A percentile compares a stretch with the other conserved stretches of the same genome.
Evolutionary conservation across 2,113 vertebrate genomes (phyloP).

Genomic region (Hemiscyllium ocellatum): DNA sequence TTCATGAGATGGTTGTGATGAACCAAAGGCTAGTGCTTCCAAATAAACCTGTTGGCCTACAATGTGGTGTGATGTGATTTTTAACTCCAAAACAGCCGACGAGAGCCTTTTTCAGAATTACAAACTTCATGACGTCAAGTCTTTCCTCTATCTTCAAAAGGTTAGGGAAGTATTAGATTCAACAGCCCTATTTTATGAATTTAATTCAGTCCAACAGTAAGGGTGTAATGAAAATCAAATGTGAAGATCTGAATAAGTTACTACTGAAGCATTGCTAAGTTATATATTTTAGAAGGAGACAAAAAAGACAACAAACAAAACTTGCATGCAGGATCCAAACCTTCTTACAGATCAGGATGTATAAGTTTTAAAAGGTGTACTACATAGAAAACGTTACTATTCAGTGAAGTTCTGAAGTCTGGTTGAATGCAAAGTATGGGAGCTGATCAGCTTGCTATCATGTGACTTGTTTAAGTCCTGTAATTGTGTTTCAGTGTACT

Average conservation of each 20-base stretch:
- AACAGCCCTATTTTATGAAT: neutral
- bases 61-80: too few species aligned
- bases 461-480: neutral
- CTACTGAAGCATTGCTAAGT: neutral
- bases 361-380: neutral
- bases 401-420: neutral
- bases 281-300: neutral
- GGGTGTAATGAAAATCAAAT: neutral
- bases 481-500: neutral
- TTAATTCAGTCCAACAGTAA: neutral
- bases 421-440: neutral
- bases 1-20: too few species aligned
- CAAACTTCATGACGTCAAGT: neutral
- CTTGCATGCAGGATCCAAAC: neutral
- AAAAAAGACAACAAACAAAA: neutral
- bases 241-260: neutral
- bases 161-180: neutral
- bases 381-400: neutral
- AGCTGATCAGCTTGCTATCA: neutral
- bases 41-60: too few species aligned
- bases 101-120: neutral
- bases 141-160: neutral
- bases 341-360: neutral
- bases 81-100: neutral
- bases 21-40: too few species aligned